These are phyloP conservation scores for Meteorus cinctellus DNA, from an alignment of 2,888 invertebrate species.

Conservation along the genomic window DNA sequence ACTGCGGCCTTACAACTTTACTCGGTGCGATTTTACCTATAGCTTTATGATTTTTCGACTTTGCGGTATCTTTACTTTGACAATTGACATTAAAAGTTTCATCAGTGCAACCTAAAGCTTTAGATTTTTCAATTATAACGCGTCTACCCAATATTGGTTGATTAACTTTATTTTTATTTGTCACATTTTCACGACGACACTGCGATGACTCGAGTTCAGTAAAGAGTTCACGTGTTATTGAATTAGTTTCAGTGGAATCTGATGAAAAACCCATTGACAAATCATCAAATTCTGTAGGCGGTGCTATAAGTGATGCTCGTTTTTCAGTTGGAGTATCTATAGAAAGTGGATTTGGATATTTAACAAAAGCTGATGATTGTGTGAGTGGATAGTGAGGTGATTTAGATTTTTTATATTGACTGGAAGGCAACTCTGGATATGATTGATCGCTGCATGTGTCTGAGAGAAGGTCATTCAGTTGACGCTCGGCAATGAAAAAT, in stretches of 20 bases:
- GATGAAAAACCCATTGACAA: slow-evolving; percentile 62
- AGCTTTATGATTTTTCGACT: slow-evolving; percentile 53
- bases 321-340: slow-evolving; percentile 54
- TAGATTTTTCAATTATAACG: slow-evolving; percentile 65
- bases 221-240: slow-evolving; percentile 60
- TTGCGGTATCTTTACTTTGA: slow-evolving; percentile 30
- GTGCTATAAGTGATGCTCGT: slow-evolving; percentile 72
- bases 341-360: slow-evolving; percentile 57
- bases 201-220: slow-evolving; percentile 41
- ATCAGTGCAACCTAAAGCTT: slow-evolving; percentile 59
- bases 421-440: slow-evolving; percentile 57
- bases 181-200: slow-evolving; percentile 33
- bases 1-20: slow-evolving; percentile 51
- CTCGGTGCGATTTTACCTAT: slow-evolving; percentile 54
- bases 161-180: slow-evolving; percentile 45
- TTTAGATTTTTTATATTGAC: slow-evolving; percentile 43
- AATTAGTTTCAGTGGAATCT: slow-evolving; percentile 68
- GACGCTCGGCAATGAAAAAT: slow-evolving; percentile 85
- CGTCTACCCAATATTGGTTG: slow-evolving; percentile 57
- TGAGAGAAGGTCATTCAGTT: slow-evolving; percentile 86
- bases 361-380: slow-evolving; percentile 70
- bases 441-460: slow-evolving; percentile 75
- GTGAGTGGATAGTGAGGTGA: slow-evolving; percentile 63
- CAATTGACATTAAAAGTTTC: slow-evolving; percentile 42
- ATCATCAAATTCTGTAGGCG: slow-evolving; percentile 73